phyloP scores from a whole-genome alignment of 2,888 invertebrate species.

The Dinocampus coccinellae region DNA sequence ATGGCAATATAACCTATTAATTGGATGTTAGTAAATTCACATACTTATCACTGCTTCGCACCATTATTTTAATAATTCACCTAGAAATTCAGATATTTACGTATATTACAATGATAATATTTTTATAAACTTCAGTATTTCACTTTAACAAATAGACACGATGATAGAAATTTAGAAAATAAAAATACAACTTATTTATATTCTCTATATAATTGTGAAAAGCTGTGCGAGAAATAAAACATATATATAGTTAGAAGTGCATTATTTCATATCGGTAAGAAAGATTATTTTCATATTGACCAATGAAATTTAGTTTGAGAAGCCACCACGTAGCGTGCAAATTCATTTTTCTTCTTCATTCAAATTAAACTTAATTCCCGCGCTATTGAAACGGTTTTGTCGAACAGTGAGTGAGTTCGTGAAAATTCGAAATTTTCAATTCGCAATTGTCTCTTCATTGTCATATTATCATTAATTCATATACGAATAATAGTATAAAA shows the following conservation, averaged over 20 bases:
- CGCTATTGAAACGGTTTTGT: not conserved
- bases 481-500: not conserved
- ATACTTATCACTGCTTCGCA: conserved; percentile 62
- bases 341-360: no score
- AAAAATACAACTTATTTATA: no score
- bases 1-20: not conserved
- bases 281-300: no score
- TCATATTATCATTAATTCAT: not conserved
- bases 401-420: not conserved
- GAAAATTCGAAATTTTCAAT: no score
- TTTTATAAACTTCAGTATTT: not conserved
- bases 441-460: not conserved
- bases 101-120: not conserved
- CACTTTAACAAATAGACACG: not conserved
- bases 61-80: conserved; percentile 49
- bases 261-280: no score
- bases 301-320: no score
- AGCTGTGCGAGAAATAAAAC: no score
- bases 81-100: not conserved
- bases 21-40: conserved; percentile 36
- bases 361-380: no score
- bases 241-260: no score
- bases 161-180: not conserved
- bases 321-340: no score
- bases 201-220: no score